Evolutionary conservation across 37 sponge, comb jelly and placozoan species (phyloP), one percentile per base, ranked within the genome.

Genomic region (Hexactinellida sp.): DNA sequence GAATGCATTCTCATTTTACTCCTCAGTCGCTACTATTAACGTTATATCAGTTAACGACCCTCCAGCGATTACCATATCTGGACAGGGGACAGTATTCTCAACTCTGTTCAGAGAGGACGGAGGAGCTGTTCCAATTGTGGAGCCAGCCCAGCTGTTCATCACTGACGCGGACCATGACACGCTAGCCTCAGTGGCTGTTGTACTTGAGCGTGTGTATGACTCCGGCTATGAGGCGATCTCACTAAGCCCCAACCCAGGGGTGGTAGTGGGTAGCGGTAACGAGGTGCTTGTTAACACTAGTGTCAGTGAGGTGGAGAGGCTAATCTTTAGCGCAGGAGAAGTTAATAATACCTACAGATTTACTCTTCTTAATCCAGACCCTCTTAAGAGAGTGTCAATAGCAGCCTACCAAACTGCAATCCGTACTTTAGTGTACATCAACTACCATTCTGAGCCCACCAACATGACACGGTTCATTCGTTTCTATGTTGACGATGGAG

Each of bases 31-130:
- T 24, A 86, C 85, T 3, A 52, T 93, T 24, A 37, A 83, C 10
- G 85, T 95, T 13, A 83, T 85, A 16, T 93, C 92, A 23, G 87
- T 91, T 38, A 90, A 95, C 55, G 93, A 95, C 82, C 85, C 86
- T 0, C 41, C 96, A 21, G 71, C 41, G 28, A 37, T 95, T 0
- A 35, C 37, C 10, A 91, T 95, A 36, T 38, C 87, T 1, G 90
- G 87, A 36, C 85, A 89, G 54, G 92, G 92, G 0, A 21, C 76
- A 0, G 3, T 9, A 0, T 91, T 84, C 39, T 0, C 5, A 0
- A 85, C 89, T 28, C 37, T 88, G 83, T 93, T 84, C 83, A 86
- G 86, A 16, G 93, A 95, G 38, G 92, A 93, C 35, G 83, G 86
- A 0, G 85, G 87, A 0, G 90, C 54, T 85, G 91, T 91, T 21